Evolutionary conservation across 2,888 invertebrate species (phyloP), one percentile per base, ranked within the genome.

Genomic region (Apeira syringaria): DNA sequence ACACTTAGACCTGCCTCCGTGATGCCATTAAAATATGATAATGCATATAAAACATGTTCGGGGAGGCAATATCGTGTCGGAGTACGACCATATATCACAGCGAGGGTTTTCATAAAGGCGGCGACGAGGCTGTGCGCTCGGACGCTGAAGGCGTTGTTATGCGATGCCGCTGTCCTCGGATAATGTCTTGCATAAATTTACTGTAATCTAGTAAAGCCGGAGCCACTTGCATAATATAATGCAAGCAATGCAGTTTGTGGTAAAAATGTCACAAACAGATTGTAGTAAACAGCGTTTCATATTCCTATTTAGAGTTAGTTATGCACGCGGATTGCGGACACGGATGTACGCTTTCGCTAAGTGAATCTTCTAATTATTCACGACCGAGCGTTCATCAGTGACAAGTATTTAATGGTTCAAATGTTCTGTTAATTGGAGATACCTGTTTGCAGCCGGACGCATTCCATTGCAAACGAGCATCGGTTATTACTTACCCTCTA

Each of bases 121-220:
- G 68, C 74, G 68, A 66, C 68, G 67, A 59, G 59, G 63, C 64
- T 53, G 52, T 56, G 65, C 65, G 68, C 70, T 83, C 68, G 85
- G 87, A 85, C 87, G 80, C 81, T 74, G 78, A 79, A 82, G 83
- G 83, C 84, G 86, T 78, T 83, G 82, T 87, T 86, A 85, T 85
- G 82, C 85, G 74, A 80, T 80, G 74, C 72, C 73, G 72, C 74
- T 78, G 78, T 81, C 81, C 80, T 81, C 73, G 77, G 80, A 82
- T 87, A 86, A 88, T 83, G 82, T 83, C 86, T 87, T 82, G 84
- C 85, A 88, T 88, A 85, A 84, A 87, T 87, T 88, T 75, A 74
- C 75, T 77, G 66, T 85, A 83, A 87, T 83, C 84, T 77, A 70
- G 74, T 79, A 76, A 80, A 80, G 72, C 77, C 75, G 81, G 75